Evolutionary conservation across 2,113 vertebrate species (phyloP), one percentile per base, ranked within the genome.

Genomic region (Psephotus haematonotus): DNA sequence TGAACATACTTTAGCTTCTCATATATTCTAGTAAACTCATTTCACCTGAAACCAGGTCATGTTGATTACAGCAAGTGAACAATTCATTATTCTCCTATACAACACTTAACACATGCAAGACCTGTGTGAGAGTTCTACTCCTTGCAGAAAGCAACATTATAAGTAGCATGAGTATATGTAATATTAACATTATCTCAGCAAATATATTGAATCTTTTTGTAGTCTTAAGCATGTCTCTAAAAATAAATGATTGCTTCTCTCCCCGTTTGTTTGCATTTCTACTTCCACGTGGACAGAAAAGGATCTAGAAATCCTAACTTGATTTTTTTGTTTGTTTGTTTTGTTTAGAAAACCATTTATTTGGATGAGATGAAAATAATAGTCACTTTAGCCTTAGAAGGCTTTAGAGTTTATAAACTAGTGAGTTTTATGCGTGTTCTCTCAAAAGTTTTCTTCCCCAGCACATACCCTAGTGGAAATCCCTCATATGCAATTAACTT

Each of bases 161-260:
- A 47, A 27, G 8, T 47, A 53, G 2, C 10, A 59, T 44, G 5
- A 62, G 8, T 70, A 67, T 77, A 77, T 35, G 13, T 12, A 76
- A 55, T 10, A 55, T 15, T 44, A 47, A 13, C 10, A 29, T 33
- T 27, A 39, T 76, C 86, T 31, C 52, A 50, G 11, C 5, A 62
- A 84, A 67, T 3, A 43, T 28, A 43, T 4, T 33, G 16, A 50
- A 17, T 46, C 0, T 49, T 89, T 75, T 63, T 11, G 6, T 33
- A 62, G n/a, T 59, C 86, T 53, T 47, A 3, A 59, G 5, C 16
- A 67, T 25, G 20, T 20, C 2, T 74, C 3, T 57, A 60, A 85
- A 82, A 67, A 31, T 2, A 37, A 57, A n/a, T 33, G 0, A 7
- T 31, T 55, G 5, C 4, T 2, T 2, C 4, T 3, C 2, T 33